These are phyloP conservation scores for Myathropa florea DNA, from an alignment of 2,888 invertebrate species.

Conservation along the genomic window DNA sequence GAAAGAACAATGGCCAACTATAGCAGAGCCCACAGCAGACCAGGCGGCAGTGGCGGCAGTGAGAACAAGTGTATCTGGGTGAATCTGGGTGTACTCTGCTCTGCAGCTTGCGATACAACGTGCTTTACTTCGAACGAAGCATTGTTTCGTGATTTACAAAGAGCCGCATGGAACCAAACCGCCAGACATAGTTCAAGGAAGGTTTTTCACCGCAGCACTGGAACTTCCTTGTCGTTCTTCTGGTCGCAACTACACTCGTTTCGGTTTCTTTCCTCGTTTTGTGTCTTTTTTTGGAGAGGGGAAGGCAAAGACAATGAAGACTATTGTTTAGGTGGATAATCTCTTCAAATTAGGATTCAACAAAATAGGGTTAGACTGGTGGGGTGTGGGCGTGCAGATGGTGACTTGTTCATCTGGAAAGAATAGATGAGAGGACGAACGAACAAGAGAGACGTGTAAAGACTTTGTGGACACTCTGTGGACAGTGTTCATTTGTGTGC, in stretches of 20 bases:
- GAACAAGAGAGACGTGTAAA: too few species aligned
- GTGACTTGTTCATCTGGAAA: neutral
- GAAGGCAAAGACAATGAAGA: neutral
- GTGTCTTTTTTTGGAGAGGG: neutral
- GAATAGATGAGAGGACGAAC: neutral
- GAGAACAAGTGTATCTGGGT: neutral
- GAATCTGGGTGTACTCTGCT: neutral
- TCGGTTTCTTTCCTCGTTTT: neutral
- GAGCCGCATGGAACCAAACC: neutral
- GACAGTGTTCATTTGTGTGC: neutral
- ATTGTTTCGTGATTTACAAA: neutral
- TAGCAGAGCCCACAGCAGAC: neutral
- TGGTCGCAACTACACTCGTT: neutral
- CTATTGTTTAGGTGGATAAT: conserved; percentile 39
- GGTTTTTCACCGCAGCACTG: neutral
- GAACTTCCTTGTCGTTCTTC: neutral
- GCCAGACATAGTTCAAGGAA: neutral
- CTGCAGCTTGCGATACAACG: neutral
- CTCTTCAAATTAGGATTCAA: conserved; percentile 21
- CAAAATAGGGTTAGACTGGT: conserved; percentile 10
- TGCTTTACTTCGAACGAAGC: neutral
- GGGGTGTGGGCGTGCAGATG: neutral
- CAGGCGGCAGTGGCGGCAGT: neutral
- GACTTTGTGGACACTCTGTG: neutral
- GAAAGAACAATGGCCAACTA: neutral